Conservation (phyloP, 1,140 invertebrate species). For the roundworm (Caenorhabditis elegans) region DNA sequence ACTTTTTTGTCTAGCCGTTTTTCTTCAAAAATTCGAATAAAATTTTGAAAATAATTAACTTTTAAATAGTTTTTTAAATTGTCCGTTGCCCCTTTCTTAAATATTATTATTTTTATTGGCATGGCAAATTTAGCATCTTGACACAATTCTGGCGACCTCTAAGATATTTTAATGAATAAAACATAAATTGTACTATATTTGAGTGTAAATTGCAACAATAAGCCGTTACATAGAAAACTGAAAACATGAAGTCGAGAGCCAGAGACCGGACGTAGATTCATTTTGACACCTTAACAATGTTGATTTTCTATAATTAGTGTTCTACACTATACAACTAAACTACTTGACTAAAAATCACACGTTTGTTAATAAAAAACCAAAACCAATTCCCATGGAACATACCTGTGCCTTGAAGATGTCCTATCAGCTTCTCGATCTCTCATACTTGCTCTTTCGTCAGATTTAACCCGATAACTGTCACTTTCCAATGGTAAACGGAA, state of each 20-base stretch:
- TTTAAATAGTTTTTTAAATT: no score
- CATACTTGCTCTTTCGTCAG: conserved; percentile 34
- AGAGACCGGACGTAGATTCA: background rate
- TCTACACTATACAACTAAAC: background rate
- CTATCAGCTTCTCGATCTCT: conserved; percentile 34
- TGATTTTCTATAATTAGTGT: background rate
- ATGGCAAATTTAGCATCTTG: no score
- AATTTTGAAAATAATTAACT: no score
- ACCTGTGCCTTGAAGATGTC: conserved; percentile 38
- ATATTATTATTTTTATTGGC: no score
- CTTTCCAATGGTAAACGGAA: conserved; percentile 61
- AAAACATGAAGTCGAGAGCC: background rate
- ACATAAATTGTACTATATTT: no score
- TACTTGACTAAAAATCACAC: background rate
- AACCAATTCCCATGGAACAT: background rate
- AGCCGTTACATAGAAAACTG: no score
- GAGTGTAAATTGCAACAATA: no score
- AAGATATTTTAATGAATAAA: no score
- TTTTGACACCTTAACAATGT: background rate
- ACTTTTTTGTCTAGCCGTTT: no score
- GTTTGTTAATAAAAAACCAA: background rate
- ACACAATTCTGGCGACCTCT: background rate
- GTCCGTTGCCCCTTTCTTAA: no score
- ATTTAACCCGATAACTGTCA: conserved; percentile 49
- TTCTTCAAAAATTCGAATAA: no score